Conservation (phyloP, 1,140 invertebrate genomes). For the Prorops nasuta region DNA sequence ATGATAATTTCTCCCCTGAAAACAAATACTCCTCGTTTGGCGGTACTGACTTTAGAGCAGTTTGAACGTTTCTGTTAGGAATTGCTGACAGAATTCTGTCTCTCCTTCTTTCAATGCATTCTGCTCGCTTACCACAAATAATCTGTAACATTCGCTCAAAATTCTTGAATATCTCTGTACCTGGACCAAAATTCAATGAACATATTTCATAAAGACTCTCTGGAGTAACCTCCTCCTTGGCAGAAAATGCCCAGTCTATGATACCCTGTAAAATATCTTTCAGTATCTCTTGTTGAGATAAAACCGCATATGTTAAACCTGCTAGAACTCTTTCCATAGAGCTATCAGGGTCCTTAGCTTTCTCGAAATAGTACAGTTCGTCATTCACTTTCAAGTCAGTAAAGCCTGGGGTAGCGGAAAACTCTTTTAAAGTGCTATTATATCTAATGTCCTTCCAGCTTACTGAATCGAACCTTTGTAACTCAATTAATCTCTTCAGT, state of each 20-base stretch:
- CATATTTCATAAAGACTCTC: conserved; percentile 7
- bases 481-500: neutral
- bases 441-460: conserved; percentile 16
- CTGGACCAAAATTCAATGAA: conserved; percentile 6
- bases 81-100: conserved; percentile 21
- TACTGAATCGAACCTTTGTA: conserved; percentile 8
- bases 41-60: conserved; percentile 21
- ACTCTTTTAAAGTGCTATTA: conserved; percentile 11
- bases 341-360: conserved; percentile 1
- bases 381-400: conserved; percentile 23
- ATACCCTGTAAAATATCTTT: conserved; percentile 9
- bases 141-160: conserved; percentile 28
- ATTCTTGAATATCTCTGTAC: conserved; percentile 10
- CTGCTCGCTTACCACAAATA: conserved; percentile 34
- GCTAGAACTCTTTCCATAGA: conserved; percentile 9
- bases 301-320: conserved; percentile 17
- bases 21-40: conserved; percentile 27
- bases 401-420: conserved; percentile 16
- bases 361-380: conserved; percentile 19
- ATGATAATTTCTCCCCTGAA: conserved; percentile 18
- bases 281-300: conserved; percentile 13
- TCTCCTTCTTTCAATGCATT: conserved; percentile 32
- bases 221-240: conserved; percentile 4
- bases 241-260: conserved; percentile 15
- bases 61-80: conserved; percentile 22